phyloP scores from a whole-genome alignment of 2,888 invertebrate genomes.

The Dolichomitus sp. region DNA sequence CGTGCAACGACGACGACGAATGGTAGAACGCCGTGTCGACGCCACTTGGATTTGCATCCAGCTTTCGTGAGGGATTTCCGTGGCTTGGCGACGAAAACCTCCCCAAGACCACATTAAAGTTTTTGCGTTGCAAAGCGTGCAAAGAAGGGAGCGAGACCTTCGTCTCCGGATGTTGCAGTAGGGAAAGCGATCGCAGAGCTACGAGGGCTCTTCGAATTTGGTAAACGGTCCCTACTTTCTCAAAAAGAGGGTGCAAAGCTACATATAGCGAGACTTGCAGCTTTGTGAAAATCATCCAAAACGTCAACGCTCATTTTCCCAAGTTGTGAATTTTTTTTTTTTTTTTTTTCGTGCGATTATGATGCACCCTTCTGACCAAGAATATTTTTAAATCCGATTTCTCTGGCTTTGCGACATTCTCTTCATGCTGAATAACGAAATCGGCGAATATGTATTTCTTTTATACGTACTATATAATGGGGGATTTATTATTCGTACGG shows the following conservation, averaged over 20 bases:
- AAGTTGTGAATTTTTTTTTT: neutral
- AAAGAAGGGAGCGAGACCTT: neutral
- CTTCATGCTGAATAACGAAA: slow-evolving; percentile 1
- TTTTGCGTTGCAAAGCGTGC: neutral
- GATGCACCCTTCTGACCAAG: neutral
- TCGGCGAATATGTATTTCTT: neutral
- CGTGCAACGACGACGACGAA: slow-evolving; percentile 6
- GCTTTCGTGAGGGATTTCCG: slow-evolving; percentile 26
- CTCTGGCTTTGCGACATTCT: neutral
- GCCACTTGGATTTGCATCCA: slow-evolving; percentile 46
- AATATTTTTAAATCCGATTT: neutral
- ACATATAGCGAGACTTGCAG: neutral
- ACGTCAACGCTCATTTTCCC: neutral
- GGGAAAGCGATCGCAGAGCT: neutral
- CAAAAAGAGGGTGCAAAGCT: neutral
- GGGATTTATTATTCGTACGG: neutral
- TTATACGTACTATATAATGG: neutral
- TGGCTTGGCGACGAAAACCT: slow-evolving; percentile 18
- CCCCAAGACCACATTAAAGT: slow-evolving; percentile 38
- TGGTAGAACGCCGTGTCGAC: slow-evolving; percentile 25
- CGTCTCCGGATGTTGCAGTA: neutral
- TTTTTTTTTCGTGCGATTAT: too few species aligned
- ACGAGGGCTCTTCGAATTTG: neutral
- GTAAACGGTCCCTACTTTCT: neutral
- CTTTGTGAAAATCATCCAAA: neutral